Base-by-base conservation (phyloP, 2,113 vertebrate species). In the Chrysochloris asiatica region DNA sequence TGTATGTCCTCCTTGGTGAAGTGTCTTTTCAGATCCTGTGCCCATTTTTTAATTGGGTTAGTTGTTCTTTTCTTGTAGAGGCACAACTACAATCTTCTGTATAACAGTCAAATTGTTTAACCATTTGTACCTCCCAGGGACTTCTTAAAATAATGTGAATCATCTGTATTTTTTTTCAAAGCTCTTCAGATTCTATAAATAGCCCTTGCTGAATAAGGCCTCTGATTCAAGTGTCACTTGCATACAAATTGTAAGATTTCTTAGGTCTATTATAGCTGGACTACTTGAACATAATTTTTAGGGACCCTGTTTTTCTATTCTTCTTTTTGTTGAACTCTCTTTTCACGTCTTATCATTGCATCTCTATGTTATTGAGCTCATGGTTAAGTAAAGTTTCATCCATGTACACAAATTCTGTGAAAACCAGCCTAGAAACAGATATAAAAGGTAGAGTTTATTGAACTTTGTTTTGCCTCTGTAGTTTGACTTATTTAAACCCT, bases 391-490 rank as follows among this genome's bases (percentile, higher is more conserved):
- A 43, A 47, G 28, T 86, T 87, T 83, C n/a, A 84, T 22, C 36
- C 45, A 41, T 38, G 48, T 47, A 77, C 1, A 33, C 45, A 75
- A 89, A 84, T 69, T 75, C 63, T 67, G 16, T 86, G 84, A 93
- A 82, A 83, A 90, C 28, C 22, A 86, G 59, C 26, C 52, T 45
- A 33, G 45, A 82, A 93, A 93, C 12, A 82, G 86, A 67, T 91
- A 77, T 77, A 17, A 93, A 94, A 92, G 36, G 22, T 54, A 54
- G 54, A 73, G 10, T 48, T 88, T 76, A 63, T 2, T 67, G 33
- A 52, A 76, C 88, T 92, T 94, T 73, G 94, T 93, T 91, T 48
- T 54, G 63, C 12, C 48, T 95, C 41, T 79, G 22, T 38, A 52
- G 65, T 63, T 48, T 86, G 72, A 78, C 50, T 94, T 83, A 81